Conservation (phyloP, 2,797 vertebrate species). For the Sylvilagus floridanus region DNA sequence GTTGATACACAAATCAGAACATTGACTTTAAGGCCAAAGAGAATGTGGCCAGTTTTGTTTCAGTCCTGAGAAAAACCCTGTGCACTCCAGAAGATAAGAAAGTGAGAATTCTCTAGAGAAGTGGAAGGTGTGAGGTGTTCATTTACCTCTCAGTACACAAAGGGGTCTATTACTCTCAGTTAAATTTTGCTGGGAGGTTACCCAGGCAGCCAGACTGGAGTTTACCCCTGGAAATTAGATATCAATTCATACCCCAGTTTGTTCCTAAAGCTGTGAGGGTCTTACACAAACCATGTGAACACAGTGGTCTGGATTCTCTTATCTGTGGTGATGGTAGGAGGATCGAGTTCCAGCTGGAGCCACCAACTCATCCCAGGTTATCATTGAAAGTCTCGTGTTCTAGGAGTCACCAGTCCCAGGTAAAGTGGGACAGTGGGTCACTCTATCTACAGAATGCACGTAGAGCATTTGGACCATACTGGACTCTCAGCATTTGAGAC, state of each 20-base stretch:
- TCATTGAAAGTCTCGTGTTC: background rate
- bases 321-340: background rate
- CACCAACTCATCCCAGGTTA: background rate
- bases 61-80: background rate
- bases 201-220: background rate
- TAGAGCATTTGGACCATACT: background rate
- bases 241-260: background rate
- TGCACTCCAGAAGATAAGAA: background rate
- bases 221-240: background rate
- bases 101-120: constrained; percentile 45
- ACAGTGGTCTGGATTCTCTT: background rate
- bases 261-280: background rate
- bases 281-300: background rate
- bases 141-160: background rate
- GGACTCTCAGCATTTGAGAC: background rate
- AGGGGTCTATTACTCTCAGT: background rate
- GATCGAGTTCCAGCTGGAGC: background rate
- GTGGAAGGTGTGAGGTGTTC: background rate
- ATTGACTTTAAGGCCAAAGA: constrained; percentile 51
- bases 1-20: constrained; percentile 53
- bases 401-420: background rate
- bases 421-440: background rate
- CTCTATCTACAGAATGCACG: background rate
- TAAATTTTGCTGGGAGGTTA: background rate
- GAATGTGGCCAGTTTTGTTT: constrained; percentile 45